Evolutionary conservation across 2,113 vertebrate genomes (phyloP).

Genomic region (Dunckerocampus dactyliophorus): DNA sequence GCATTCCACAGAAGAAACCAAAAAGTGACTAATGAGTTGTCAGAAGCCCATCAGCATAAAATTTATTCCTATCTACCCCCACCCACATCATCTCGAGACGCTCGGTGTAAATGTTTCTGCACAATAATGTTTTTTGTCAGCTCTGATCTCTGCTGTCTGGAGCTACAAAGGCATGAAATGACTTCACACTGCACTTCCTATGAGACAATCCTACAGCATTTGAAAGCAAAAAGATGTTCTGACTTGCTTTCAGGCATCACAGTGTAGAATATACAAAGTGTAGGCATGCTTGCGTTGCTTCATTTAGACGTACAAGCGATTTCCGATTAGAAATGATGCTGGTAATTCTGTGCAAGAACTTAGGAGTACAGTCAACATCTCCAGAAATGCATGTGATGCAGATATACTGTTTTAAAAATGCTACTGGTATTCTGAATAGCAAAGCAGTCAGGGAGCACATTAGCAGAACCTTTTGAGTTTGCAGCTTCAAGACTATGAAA

Average conservation of each 20-base stretch:
- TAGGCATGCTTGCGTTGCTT: background rate
- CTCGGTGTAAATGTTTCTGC: slow-evolving; percentile 2
- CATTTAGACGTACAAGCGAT: background rate
- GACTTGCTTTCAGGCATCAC: background rate
- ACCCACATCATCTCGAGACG: background rate
- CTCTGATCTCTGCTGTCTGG: slow-evolving; percentile 4
- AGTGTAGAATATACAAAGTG: background rate
- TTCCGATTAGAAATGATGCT: background rate
- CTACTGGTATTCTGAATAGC: no score
- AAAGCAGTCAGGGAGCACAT: no score
- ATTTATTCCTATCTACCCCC: background rate
- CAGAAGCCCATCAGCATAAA: slow-evolving; percentile 8
- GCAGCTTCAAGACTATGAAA: no score
- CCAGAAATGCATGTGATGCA: no score
- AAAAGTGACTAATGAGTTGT: slow-evolving; percentile 12
- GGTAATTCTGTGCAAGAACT: background rate
- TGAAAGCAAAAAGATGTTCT: background rate
- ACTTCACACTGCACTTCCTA: slow-evolving; percentile 2
- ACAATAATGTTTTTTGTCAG: slow-evolving; percentile 2
- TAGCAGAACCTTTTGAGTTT: no score
- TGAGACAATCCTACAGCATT: background rate
- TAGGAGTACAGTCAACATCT: no score
- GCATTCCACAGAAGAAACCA: background rate
- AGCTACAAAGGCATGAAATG: slow-evolving; percentile 3
- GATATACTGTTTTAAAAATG: no score